Evolutionary conservation across 2,888 invertebrate genomes (phyloP), one percentile per base, ranked within the genome.

Genomic region (Epistrophe eligans): DNA sequence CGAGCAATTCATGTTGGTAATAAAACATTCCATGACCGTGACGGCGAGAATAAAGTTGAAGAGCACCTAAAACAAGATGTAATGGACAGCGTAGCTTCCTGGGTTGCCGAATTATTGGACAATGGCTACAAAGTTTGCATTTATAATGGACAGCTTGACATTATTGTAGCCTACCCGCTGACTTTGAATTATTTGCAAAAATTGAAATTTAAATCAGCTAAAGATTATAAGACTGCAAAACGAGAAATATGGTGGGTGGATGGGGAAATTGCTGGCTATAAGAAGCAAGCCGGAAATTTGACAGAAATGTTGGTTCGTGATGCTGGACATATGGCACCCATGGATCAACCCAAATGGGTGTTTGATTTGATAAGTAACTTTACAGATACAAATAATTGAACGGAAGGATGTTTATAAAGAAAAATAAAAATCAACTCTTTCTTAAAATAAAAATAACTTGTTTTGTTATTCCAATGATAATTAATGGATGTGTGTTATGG

Each of bases 111-210:
- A 89, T 92, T 97, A 0, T 91, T 97, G 0, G 93, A 95, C 15
- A 38, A 13, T 48, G 92, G 95, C 89, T 91, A 91, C 57, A 91
- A 89, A 6, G 91, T 97, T 17, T 94, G 98, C 58, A 94, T 98
- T 83, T 98, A 98, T 92, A 98, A 96, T 91, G 98, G 98, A 0
- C 98, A 98, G 91, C 91, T 98, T 88, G 98, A 99, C 91, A 96
- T 98, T 15, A 97, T 98, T 88, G 97, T 98, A 0, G 97, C 98
- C 0, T 97, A 97, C 92, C 97, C 98, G 0, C 91, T 97, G 67
- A 98, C 98, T 0, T 94, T 96, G 24, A 96, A 96, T 91, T 98
- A 97, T 91, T 93, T 98, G 40, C 94, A 94, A 88, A 94, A 95
- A 71, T 93, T 98, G 1, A 94, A 95, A 58, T 98, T 97, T 93